Evolutionary conservation across 37 sponge, comb jelly and placozoan species (phyloP), one percentile per base, ranked within the genome.

Genomic region (Cladorhizidae sp.): DNA sequence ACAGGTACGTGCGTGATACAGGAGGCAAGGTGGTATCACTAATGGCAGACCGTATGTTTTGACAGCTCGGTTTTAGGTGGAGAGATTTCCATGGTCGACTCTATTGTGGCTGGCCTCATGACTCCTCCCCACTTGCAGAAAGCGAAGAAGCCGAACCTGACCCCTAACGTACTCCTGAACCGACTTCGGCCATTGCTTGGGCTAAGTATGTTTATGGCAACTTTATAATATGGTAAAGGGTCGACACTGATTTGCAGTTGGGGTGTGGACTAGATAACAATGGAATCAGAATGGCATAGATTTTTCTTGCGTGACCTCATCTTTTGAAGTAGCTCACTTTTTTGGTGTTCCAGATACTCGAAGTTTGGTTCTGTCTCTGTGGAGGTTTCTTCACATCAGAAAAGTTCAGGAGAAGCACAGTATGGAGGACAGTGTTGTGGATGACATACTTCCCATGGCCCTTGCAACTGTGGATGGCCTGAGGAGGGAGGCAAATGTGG

Each of bases 381-480:
- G 91, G 91, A 91, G 86, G 79, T 77, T 78, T 59, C 31, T 91
- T 22, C 59, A 72, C 55, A 90, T 81, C 49, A 57, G 54, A 7
- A 26, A 32, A 68, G 20, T 75, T 0, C 85, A 81, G 70, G 38
- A 20, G 55, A 31, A 80, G 65, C 76, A 80, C 20, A 38, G 6
- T 50, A 68, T 90, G 3, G 1, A 50, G 9, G 82, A 75, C 42
- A 41, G 61, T 69, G 50, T 74, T 17, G 77, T 84, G 43, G 77
- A 68, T 36, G 85, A 73, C n/a, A 82, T 87, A 26, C 50, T 58
- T 56, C 74, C 87, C n/a, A 28, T 67, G 58, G n/a, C 77, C 0
- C 39, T 43, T 43, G 45, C 61, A 3, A 33, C n/a, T 39, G 39
- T 56, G 39, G 51, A 41, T 9, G 22, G 32, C 6, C 22, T 58